Percentiles rank a stretch among this genome's conserved stretches.
These are phyloP conservation scores for Plodia interpunctella DNA, from an alignment of 1,140 invertebrate species.

Conservation along the genomic window DNA sequence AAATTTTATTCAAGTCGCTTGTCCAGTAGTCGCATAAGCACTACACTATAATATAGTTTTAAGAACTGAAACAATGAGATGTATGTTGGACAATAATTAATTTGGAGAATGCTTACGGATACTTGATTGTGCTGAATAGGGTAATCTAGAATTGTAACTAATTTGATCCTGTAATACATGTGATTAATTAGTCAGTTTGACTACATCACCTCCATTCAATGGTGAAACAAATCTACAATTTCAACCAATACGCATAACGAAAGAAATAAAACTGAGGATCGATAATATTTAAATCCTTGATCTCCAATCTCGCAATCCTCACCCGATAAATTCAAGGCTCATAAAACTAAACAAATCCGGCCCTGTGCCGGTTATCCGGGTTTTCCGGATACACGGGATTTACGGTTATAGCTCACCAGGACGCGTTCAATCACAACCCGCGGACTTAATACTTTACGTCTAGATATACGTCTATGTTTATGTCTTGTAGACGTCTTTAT, in stretches of 20 bases:
- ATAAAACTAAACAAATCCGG: constrained; percentile 13
- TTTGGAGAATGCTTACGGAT: too few species aligned
- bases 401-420: constrained; percentile 68
- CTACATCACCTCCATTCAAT: too few species aligned
- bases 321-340: neutral
- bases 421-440: constrained; percentile 71
- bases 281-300: neutral
- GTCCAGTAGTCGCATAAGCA: too few species aligned
- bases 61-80: too few species aligned
- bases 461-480: constrained; percentile 1
- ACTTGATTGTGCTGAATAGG: too few species aligned
- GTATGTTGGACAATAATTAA: too few species aligned
- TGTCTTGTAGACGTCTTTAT: neutral
- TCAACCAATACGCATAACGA: neutral
- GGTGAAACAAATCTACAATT: too few species aligned
- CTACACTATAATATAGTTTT: too few species aligned
- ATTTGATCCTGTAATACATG: too few species aligned
- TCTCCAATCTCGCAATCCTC: neutral
- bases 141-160: too few species aligned
- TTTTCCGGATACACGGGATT: constrained; percentile 44
- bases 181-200: too few species aligned
- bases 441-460: constrained; percentile 59
- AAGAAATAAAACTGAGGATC: neutral
- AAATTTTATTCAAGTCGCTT: too few species aligned
- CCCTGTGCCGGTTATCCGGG: constrained; percentile 23